Base-by-base conservation (phyloP, 92 coral and sea anemone genomes). In the Epizoanthus stellaris region DNA sequence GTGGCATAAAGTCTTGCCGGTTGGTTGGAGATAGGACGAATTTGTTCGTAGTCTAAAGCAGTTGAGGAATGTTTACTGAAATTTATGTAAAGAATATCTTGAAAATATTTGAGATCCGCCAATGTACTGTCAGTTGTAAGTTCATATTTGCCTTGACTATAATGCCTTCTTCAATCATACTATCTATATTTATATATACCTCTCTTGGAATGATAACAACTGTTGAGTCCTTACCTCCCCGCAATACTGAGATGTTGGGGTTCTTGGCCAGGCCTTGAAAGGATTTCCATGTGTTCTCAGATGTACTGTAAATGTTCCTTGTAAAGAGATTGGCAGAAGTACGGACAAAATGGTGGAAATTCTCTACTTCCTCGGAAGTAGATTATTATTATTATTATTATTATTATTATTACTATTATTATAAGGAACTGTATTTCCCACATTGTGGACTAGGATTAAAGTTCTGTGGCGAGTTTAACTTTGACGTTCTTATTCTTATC, bases 191-290 rank as follows among this genome's bases (percentile, higher is more conserved):
- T 20, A 65, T 65, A 39, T 65, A 23, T 20, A 39, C 70, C 30
- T 65, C 70, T 65, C 70, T 65, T 30, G 70, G 70, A n/a, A 65
- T 65, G 70, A 65, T 65, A 16, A 65, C 70, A 30, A 65, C 70
- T 65, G 70, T 65, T 39, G 70, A 65, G 34, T 65, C 70, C 19
- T 65, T 65, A 65, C 13, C 70, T 39, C 40, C 70, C 21, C 70
- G 70, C 70, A 23, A 23, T 65, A 65, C 70, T 39, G 70, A 20
- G 34, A 65, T 65, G 70, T 65, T 65, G 12, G 12, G 8, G 40
- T 65, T 65, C 34, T 65, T 39, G 21, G 70, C 8, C 8, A 65
- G 39, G 36, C 70, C 70, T 14, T 39, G 40, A 23, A 65, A 39
- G 36, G 70, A 65, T 65, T 65, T 65, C 70, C 70, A 65, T 39